phyloP scores from a whole-genome alignment of 2,888 invertebrate genomes.

The Physocephala rufipes region DNA sequence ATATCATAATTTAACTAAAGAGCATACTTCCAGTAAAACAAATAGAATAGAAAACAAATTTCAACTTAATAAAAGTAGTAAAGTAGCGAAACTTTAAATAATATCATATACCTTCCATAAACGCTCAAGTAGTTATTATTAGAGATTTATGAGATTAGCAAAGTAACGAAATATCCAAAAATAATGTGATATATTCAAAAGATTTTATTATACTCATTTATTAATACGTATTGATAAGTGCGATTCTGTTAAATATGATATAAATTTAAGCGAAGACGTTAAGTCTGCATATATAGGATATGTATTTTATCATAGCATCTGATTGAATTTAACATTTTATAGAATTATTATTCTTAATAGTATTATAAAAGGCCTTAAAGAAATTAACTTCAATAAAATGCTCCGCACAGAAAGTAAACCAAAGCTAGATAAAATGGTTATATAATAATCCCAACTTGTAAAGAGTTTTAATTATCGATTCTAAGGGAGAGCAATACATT shows the following conservation, averaged over 20 bases:
- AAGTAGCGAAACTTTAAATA: neutral
- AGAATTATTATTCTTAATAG: neutral
- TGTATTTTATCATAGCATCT: neutral
- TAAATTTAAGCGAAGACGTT: neutral
- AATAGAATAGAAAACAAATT: neutral
- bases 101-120: slow-evolving; percentile 10
- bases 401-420: no score
- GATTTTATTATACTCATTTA: slow-evolving; percentile 23
- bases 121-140: slow-evolving; percentile 5
- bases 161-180: neutral
- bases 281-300: neutral
- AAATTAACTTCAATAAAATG: neutral
- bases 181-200: slow-evolving; percentile 13
- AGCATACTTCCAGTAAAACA: slow-evolving; percentile 25
- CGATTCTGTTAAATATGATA: neutral
- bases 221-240: neutral
- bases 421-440: no score
- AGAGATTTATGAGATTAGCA: neutral
- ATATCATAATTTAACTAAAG: slow-evolving; percentile 19
- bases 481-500: no score
- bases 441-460: no score
- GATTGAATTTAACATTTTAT: neutral
- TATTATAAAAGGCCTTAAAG: neutral
- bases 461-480: no score
- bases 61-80: neutral